Percentiles rank a stretch among this genome's conserved stretches.
These are phyloP conservation scores for Amblyteles armatorius DNA, from an alignment of 2,888 invertebrate species.

Conservation along the genomic window DNA sequence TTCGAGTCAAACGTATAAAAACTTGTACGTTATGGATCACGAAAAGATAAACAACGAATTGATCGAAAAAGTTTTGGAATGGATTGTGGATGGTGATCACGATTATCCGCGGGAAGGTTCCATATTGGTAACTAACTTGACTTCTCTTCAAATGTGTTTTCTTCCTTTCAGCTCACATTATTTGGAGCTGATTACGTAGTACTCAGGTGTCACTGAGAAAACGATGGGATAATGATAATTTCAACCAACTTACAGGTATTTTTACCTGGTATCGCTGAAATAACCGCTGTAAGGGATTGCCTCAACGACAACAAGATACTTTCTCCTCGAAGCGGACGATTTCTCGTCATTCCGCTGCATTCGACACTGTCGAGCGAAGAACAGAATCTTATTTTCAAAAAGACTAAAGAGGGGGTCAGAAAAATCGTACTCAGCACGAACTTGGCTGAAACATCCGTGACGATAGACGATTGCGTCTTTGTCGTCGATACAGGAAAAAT, in stretches of 20 bases:
- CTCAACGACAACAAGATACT: constrained; percentile 89
- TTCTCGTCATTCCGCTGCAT: constrained; percentile 92
- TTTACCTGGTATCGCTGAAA: constrained; percentile 92
- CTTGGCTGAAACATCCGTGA: constrained; percentile 97
- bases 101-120: constrained; percentile 89
- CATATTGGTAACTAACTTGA: constrained; percentile 86
- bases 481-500: constrained; percentile 97
- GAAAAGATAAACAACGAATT: constrained; percentile 92
- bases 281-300: constrained; percentile 90
- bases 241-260: constrained; percentile 85
- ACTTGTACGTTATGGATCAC: constrained; percentile 91
- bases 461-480: constrained; percentile 98
- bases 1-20: constrained; percentile 89
- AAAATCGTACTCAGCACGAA: constrained; percentile 96
- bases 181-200: not conserved
- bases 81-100: constrained; percentile 90
- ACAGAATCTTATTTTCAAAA: constrained; percentile 91
- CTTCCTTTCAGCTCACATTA: not conserved
- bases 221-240: not conserved
- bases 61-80: constrained; percentile 89
- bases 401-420: constrained; percentile 89
- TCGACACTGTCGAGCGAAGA: constrained; percentile 94
- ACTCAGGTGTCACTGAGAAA: not conserved
- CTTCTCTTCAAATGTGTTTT: constrained; percentile 1
- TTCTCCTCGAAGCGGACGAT: constrained; percentile 88